Conservation (phyloP, 2,797 vertebrate species). For the Pempheris klunzingeri region DNA sequence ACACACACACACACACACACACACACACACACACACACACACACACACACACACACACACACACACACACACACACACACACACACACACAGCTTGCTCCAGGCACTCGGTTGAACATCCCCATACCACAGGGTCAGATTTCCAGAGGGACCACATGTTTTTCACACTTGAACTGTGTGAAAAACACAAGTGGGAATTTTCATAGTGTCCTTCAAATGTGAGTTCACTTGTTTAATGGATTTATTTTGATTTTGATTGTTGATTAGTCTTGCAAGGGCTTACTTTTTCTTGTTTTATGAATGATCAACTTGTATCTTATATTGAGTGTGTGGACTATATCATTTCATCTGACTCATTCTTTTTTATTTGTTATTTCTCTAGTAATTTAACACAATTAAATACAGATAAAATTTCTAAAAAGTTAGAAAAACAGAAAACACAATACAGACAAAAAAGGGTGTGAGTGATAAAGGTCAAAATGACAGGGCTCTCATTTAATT, state of each 20-base stretch:
- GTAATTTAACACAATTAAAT: too few relatives aligned
- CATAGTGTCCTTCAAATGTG: neutral
- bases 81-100: neutral
- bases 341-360: neutral
- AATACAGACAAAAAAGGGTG: neutral
- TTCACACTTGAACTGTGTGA: conserved; percentile 8
- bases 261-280: neutral
- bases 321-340: neutral
- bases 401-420: too few relatives aligned
- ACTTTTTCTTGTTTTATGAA: neutral
- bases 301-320: neutral
- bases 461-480: neutral
- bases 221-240: neutral
- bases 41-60: conserved; percentile 11
- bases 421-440: neutral
- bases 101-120: conserved; percentile 41
- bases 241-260: neutral
- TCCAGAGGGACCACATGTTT: conserved; percentile 8
- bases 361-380: too few relatives aligned
- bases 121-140: conserved; percentile 1
- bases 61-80: conserved; percentile 7
- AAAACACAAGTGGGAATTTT: neutral
- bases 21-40: neutral
- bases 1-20: conserved; percentile 19
- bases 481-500: neutral